phyloP scores from a whole-genome alignment of 92 coral and sea anemone species.

The Parazoanthus darwini region DNA sequence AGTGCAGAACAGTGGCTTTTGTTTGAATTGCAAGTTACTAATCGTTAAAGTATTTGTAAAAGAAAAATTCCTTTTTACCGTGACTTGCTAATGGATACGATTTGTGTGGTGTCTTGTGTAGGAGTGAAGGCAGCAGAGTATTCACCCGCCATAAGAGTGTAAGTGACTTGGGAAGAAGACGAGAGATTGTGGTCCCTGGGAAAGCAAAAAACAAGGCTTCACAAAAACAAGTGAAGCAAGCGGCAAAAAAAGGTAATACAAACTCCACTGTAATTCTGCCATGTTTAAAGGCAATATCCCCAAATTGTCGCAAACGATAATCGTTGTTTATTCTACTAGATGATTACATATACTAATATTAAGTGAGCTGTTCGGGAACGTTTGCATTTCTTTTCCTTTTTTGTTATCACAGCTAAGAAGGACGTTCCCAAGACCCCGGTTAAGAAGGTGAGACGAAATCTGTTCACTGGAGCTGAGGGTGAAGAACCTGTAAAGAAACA shows the following conservation, averaged over 20 bases:
- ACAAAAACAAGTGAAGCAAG: conserved; percentile 54
- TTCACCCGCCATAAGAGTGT: conserved; percentile 84
- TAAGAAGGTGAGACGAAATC: conserved; percentile 87
- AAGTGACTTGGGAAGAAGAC: conserved; percentile 76
- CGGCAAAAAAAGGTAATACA: conserved; percentile 24
- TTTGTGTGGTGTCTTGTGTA: conserved; percentile 22
- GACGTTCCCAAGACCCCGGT: conserved; percentile 71
- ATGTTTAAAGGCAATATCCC: too few relatives aligned
- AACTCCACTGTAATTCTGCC: not conserved
- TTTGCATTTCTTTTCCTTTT: not conserved
- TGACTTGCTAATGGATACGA: not conserved
- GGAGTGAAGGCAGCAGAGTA: conserved; percentile 69
- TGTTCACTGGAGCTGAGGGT: conserved; percentile 67
- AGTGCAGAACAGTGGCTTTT: too few relatives aligned
- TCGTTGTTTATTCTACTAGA: too few relatives aligned
- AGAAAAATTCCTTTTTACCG: not conserved
- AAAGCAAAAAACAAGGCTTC: conserved; percentile 63
- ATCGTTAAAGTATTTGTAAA: not conserved
- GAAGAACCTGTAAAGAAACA: conserved; percentile 33
- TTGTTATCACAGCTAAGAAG: conserved; percentile 22
- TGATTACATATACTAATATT: not conserved
- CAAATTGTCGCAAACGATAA: too few relatives aligned
- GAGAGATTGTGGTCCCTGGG: conserved; percentile 88
- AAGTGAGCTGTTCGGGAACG: not conserved
- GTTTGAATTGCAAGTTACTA: not conserved